A percentile compares a stretch with the other conserved stretches of the same genome.
Conservation (phyloP, 2,113 vertebrate genomes). For the Odocoileus hemionus region DNA sequence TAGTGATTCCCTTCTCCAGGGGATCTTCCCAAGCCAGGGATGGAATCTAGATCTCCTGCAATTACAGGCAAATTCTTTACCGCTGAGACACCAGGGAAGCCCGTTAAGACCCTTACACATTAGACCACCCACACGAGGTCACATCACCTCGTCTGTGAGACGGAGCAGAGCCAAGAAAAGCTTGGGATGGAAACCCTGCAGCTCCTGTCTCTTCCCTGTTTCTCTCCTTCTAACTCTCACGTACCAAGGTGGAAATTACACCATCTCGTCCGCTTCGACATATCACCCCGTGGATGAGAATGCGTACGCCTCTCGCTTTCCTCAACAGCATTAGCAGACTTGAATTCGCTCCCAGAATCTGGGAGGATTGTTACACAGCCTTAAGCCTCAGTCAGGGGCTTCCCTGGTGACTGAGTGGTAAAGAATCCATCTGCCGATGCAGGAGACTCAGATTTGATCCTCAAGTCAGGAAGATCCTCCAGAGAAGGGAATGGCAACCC, state of each 20-base stretch:
- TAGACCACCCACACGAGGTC: not conserved
- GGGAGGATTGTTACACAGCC: not conserved
- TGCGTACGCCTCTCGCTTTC: not conserved
- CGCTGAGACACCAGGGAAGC: not conserved
- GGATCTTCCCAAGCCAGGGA: not conserved
- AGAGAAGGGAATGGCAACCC: not conserved
- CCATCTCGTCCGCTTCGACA: rapidly evolving
- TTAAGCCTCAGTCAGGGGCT: not conserved
- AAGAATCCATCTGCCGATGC: not conserved
- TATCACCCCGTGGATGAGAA: not conserved
- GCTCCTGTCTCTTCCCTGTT: not conserved
- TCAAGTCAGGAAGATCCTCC: not conserved
- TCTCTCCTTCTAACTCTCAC: not conserved
- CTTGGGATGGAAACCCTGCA: not conserved
- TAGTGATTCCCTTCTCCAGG: not conserved
- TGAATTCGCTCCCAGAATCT: not conserved
- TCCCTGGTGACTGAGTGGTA: not conserved
- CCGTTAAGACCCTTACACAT: rapidly evolving
- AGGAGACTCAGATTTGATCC: not conserved
- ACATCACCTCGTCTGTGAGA: not conserved
- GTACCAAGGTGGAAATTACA: not conserved
- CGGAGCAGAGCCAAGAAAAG: not conserved
- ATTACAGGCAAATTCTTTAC: not conserved
- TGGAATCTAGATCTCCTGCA: not conserved
- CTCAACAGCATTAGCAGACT: not conserved